These are phyloP conservation scores for Tetanocera ferruginea DNA, from an alignment of 2,888 invertebrate species.

Conservation along the genomic window DNA sequence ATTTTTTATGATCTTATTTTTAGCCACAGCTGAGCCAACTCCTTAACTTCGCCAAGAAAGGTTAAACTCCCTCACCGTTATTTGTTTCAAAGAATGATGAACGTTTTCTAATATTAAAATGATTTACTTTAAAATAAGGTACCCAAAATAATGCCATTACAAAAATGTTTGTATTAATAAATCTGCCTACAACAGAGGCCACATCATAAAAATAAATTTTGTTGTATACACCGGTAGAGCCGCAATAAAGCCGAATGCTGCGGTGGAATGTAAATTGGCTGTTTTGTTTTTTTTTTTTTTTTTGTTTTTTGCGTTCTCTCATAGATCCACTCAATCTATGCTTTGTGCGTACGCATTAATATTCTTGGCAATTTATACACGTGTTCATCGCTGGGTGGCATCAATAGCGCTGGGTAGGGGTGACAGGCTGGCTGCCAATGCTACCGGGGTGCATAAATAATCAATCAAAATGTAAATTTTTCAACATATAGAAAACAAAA, in stretches of 20 bases:
- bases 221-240: too few relatives aligned
- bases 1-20: too few relatives aligned
- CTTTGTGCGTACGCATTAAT: background rate
- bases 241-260: background rate
- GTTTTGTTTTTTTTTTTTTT: background rate
- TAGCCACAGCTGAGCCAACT: too few relatives aligned
- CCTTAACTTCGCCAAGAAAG: too few relatives aligned
- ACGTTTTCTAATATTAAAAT: too few relatives aligned
- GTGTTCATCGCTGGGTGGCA: too few relatives aligned
- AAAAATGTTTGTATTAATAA: background rate
- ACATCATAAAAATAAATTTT: too few relatives aligned
- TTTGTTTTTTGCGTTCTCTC: background rate
- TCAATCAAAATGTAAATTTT: slow-evolving; percentile 58
- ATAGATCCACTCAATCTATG: background rate
- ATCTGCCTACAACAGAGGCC: background rate
- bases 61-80: too few relatives aligned
- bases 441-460: slow-evolving; percentile 47
- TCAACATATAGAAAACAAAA: slow-evolving; percentile 23
- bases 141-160: background rate
- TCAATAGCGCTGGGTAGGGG: too few relatives aligned
- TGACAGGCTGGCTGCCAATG: too few relatives aligned
- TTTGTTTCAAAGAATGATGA: too few relatives aligned
- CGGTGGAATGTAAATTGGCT: background rate
- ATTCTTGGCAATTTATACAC: background rate
- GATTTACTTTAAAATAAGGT: background rate